Base-by-base conservation (phyloP, 2,888 invertebrate genomes). In the Ceraclea dissimilis region DNA sequence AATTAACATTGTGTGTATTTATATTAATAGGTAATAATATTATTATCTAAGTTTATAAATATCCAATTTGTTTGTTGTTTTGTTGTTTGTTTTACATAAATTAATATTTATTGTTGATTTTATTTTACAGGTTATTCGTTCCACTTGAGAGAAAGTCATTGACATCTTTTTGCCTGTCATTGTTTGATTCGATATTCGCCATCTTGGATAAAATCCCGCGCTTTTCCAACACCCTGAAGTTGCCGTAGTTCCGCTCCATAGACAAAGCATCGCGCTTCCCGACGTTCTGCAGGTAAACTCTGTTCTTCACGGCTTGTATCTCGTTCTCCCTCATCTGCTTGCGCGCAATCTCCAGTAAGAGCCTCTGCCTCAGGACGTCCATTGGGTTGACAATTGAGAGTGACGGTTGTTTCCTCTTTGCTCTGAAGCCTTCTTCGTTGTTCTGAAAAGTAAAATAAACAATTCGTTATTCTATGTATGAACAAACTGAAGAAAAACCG, bases 301-400 rank as follows among this genome's bases (percentile, higher is more conserved):
- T 77, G 75, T 90, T 90, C 64, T 84, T 82, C 66, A 82, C 82
- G 57, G 82, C 81, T 74, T 82, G 75, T 66, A 81, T 80, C 66
- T 81, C 82, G 63, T 85, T 83, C 68, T 89, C 86, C 64, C 85
- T 81, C 76, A 87, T 86, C 75, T 89, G 86, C 70, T 90, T 85
- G 67, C 92, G 83, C 16, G 88, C 88, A 63, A 91, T 85, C 73
- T 92, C 91, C 64, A 91, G 73, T 62, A 91, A 71, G 49, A 91
- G 81, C 66, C 90, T 81, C 69, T 91, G 86, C 62, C 92, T 82
- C 47, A 93, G 79, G 51, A 92, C 91, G 70, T 92, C 92, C 79
- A 93, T 75, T 1, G 92, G 89, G 75, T 90, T 90, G 66, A 88
- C 88, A 73, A 93, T 90, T 62, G 92, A 92, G 63, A 93, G 75